These are phyloP conservation scores for Eilema caniola DNA, from an alignment of 2,888 invertebrate species.

Conservation along the genomic window DNA sequence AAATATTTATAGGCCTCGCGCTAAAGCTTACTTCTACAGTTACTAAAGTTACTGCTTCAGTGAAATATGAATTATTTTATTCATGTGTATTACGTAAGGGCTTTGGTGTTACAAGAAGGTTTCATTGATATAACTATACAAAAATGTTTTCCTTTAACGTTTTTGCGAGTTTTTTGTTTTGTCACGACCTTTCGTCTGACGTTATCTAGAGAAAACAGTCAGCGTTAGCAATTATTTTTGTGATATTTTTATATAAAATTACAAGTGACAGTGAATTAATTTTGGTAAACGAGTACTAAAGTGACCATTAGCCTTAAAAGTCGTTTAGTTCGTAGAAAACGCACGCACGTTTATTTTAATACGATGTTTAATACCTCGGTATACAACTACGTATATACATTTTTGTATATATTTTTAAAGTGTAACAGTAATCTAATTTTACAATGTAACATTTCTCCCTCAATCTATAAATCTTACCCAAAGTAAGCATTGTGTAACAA, in stretches of 20 bases:
- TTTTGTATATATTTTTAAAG: too few species aligned
- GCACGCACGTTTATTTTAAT: background rate
- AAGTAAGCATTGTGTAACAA: too few species aligned
- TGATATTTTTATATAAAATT: background rate
- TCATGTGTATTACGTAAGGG: background rate
- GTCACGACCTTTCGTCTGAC: constrained; percentile 1
- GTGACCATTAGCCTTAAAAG: background rate
- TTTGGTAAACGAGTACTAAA: background rate
- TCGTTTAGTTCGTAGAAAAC: background rate
- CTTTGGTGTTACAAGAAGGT: background rate
- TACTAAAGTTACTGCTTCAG: background rate
- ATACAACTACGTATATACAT: too few species aligned
- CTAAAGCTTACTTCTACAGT: background rate
- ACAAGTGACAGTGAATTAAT: background rate
- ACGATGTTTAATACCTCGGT: background rate
- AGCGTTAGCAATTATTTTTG: background rate
- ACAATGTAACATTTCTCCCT: too few species aligned
- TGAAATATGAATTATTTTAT: background rate
- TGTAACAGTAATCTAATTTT: too few species aligned
- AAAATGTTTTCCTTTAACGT: background rate
- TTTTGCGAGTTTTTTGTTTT: background rate
- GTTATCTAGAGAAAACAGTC: background rate
- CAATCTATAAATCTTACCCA: too few species aligned
- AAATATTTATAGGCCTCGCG: constrained; percentile 3
- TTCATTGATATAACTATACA: constrained; percentile 9